A percentile compares a stretch with the other conserved stretches of the same genome.
Conservation (phyloP, 2,113 vertebrate genomes). For the Pogonocichla stellata region DNA sequence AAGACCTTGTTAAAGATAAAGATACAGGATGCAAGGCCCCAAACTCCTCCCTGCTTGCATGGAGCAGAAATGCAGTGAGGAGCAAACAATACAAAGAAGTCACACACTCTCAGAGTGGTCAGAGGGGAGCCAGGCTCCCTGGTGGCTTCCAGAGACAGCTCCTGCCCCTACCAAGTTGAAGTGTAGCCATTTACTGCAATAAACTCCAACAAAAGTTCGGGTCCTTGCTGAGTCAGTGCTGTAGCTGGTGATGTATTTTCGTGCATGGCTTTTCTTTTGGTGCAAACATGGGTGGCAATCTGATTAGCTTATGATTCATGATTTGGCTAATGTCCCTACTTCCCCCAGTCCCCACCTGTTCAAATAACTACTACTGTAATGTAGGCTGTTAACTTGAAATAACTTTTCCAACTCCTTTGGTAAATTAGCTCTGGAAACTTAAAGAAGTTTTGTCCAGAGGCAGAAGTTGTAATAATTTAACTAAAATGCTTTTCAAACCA, state of each 20-base stretch:
- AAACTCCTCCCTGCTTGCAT: not conserved
- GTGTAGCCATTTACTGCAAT: not conserved
- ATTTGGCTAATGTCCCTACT: constrained; percentile 56
- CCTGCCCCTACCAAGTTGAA: not conserved
- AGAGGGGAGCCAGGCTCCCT: not conserved
- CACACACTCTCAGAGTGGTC: not conserved
- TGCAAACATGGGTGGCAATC: constrained; percentile 60
- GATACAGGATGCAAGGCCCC: not conserved
- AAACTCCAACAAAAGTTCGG: not conserved
- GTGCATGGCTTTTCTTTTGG: not conserved
- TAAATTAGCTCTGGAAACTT: constrained; percentile 39
- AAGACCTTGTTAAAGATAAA: not conserved
- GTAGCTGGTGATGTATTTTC: not conserved
- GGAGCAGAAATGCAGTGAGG: not conserved
- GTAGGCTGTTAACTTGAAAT: constrained; percentile 45
- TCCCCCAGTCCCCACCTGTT: constrained; percentile 60
- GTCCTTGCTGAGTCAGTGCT: constrained; percentile 19
- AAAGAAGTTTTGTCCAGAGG: not conserved
- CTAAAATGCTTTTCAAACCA: not conserved
- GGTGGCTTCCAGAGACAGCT: not conserved
- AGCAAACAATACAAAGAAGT: not conserved
- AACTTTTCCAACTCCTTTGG: constrained; percentile 19
- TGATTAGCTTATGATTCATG: constrained; percentile 65
- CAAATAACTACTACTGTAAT: constrained; percentile 51
- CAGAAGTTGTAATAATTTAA: not conserved